Evolutionary conservation across 1,140 invertebrate genomes (phyloP).

Genomic region (Paracyclopina nana): DNA sequence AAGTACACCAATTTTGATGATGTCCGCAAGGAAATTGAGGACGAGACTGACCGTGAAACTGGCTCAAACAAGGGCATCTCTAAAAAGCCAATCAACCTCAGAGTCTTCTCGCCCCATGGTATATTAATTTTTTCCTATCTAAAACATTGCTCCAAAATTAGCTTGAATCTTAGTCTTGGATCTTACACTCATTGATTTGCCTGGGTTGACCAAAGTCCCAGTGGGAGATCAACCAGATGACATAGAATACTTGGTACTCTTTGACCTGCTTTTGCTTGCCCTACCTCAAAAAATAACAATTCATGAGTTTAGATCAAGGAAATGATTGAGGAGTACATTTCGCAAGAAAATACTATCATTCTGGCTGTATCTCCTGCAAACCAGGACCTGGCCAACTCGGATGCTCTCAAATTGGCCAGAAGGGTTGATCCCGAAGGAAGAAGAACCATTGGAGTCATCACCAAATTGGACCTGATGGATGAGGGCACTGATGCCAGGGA

Average conservation of each 20-base stretch:
- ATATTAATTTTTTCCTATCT: too few species aligned
- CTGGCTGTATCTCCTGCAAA: slow-evolving; percentile 85
- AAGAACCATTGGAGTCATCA: slow-evolving; percentile 22
- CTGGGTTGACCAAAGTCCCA: slow-evolving; percentile 81
- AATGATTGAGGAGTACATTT: slow-evolving; percentile 87
- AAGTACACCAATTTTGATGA: slow-evolving; percentile 91
- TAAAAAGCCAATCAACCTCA: slow-evolving; percentile 89
- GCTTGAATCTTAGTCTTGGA: slow-evolving; percentile 49
- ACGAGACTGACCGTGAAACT: slow-evolving; percentile 87
- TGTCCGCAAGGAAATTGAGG: slow-evolving; percentile 92
- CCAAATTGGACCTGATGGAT: slow-evolving; percentile 23
- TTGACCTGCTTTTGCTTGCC: too few species aligned
- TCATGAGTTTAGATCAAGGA: slow-evolving; percentile 70
- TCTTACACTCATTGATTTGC: slow-evolving; percentile 83
- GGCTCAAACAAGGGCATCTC: slow-evolving; percentile 96
- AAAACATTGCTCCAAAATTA: slow-evolving; percentile 26
- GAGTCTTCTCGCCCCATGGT: slow-evolving; percentile 95
- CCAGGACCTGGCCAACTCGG: slow-evolving; percentile 87
- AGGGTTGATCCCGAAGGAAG: slow-evolving; percentile 76
- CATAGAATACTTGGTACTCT: slow-evolving; percentile 68
- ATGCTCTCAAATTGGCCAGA: slow-evolving; percentile 84
- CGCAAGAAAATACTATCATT: slow-evolving; percentile 78
- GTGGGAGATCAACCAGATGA: slow-evolving; percentile 84
- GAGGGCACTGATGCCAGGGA: slow-evolving; percentile 22
- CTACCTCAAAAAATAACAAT: too few species aligned